These are phyloP conservation scores for Lycocorax pyrrhopterus DNA, from an alignment of 2,113 vertebrate genomes.

Conservation along the genomic window DNA sequence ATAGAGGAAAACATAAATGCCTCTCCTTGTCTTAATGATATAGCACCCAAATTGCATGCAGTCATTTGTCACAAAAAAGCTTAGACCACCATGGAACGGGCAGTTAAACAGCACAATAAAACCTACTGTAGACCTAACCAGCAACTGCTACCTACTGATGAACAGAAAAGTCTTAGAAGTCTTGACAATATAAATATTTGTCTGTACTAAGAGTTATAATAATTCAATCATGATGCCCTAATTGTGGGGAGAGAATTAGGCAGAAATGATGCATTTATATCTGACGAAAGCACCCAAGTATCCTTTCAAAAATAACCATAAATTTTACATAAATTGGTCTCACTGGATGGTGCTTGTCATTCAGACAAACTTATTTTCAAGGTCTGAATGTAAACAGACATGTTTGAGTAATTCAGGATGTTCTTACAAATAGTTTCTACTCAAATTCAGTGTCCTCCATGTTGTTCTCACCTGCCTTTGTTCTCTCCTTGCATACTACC, in stretches of 20 bases:
- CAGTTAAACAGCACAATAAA: constrained; percentile 28
- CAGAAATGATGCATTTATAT: not conserved
- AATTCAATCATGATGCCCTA: not conserved
- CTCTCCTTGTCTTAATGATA: constrained; percentile 46
- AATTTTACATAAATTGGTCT: not conserved
- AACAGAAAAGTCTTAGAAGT: constrained; percentile 23
- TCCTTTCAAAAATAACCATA: not conserved
- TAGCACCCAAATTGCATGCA: constrained; percentile 7
- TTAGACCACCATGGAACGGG: constrained; percentile 16
- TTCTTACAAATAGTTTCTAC: not conserved
- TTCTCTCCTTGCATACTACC: not conserved
- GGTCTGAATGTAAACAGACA: not conserved
- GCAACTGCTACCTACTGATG: not conserved
- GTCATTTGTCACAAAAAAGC: constrained; percentile 31
- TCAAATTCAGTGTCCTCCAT: not conserved
- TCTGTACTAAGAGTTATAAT: not conserved
- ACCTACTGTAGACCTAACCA: not conserved
- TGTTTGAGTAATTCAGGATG: not conserved
- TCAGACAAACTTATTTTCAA: not conserved
- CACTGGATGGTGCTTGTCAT: not conserved
- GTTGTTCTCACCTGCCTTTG: not conserved
- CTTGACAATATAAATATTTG: constrained; percentile 26
- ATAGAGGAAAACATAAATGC: constrained; percentile 33
- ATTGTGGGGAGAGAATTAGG: not conserved
- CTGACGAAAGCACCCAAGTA: not conserved